phyloP scores from a whole-genome alignment of 1,140 invertebrate species.

The Nasonia vitripennis region DNA sequence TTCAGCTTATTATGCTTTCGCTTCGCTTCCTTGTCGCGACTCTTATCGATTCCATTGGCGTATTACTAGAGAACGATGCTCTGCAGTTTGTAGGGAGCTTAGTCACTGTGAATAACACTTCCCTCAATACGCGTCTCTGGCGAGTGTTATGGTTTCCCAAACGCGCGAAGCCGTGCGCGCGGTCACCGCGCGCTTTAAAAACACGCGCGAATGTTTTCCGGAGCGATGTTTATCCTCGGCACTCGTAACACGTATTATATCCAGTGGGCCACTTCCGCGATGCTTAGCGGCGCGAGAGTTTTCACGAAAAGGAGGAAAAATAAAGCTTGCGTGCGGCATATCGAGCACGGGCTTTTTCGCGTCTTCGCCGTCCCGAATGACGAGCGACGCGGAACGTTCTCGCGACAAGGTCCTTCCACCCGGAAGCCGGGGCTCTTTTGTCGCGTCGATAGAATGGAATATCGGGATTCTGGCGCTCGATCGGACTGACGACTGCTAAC shows the following conservation, averaged over 20 bases:
- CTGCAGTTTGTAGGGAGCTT: no score
- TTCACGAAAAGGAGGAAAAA: background rate
- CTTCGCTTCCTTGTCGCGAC: no score
- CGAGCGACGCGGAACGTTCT: constrained; percentile 32
- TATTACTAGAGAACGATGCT: no score
- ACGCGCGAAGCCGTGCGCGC: no score
- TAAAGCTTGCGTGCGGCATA: background rate
- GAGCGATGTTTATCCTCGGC: background rate
- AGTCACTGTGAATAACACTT: no score
- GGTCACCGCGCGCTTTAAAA: no score
- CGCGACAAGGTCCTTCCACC: constrained; percentile 41
- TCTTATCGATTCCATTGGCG: no score
- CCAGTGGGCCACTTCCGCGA: background rate
- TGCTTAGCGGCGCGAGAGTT: background rate
- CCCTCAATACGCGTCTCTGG: no score
- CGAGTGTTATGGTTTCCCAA: no score
- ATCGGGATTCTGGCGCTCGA: background rate
- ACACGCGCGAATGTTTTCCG: background rate
- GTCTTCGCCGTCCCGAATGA: background rate
- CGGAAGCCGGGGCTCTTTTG: constrained; percentile 42
- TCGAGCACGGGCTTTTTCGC: background rate
- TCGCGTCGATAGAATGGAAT: constrained; percentile 4
- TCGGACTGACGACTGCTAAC: background rate
- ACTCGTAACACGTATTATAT: background rate
- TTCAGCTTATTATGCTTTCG: no score